Evolutionary conservation across 2,888 invertebrate genomes (phyloP), one percentile per base, ranked within the genome.

Genomic region (Rhamnusium bicolor): DNA sequence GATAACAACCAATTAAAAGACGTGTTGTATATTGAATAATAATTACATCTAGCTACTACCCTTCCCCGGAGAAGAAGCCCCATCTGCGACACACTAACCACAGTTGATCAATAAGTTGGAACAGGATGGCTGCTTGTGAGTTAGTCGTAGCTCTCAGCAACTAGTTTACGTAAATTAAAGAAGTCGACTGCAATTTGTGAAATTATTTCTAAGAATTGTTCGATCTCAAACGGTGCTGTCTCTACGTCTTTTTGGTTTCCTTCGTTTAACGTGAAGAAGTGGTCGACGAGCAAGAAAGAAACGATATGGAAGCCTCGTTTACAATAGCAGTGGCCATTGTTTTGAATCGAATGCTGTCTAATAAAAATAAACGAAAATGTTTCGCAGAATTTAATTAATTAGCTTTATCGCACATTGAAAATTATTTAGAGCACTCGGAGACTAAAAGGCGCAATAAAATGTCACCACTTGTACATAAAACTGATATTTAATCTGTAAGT

Each of bases 1-100:
- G 87, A 87, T 87, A 87, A 86, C 86, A 86, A 86, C 88, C 88
- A 88, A 88, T 88, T 88, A 88, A 88, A 88, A 87, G 87, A 85
- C 87, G 86, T 87, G 88, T 87, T 86, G 87, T 86, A 87, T 87
- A 87, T 87, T 87, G 88, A 87, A 88, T 87, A 87, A 87, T 88
- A 88, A 88, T 88, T 88, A 87, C 85, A 84, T 83, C 81, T 82
- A 83, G 85, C 85, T 86, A 84, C 87, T 83, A 85, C 84, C 85
- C 82, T 80, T 66, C 69, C 74, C 75, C 61, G 69, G 63, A 63
- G 12, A 72, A 51, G 14, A 18, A 72, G 40, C 18, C 27, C 61
- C 54, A 74, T 56, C 72, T 69, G 19, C 29, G 78, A 80, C 78
- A 24, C 72, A 81, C 82, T 79, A 74, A 54, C 68, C 51, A 69